Evolutionary conservation across 2,113 vertebrate genomes (phyloP).

Genomic region (Hemichromis elongatus): DNA sequence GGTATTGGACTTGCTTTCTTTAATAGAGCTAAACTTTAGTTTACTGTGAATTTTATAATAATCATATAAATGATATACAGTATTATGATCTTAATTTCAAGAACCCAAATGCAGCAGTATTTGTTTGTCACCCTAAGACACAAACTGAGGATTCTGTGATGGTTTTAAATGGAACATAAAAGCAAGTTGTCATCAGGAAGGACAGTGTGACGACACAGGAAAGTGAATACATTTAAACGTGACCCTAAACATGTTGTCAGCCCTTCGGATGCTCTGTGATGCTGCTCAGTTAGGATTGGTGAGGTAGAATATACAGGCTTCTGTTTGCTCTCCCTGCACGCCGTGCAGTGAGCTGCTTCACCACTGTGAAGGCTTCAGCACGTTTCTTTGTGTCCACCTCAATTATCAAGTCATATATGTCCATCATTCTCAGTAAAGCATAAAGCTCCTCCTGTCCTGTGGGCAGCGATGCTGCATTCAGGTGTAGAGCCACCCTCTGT

Average conservation of each 20-base stretch:
- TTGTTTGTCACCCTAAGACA: constrained; percentile 16
- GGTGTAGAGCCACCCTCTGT: constrained; percentile 75
- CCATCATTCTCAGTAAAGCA: constrained; percentile 21
- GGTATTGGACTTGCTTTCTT: not conserved
- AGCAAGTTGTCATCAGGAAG: not conserved
- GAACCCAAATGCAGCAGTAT: constrained; percentile 68
- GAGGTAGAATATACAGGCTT: constrained; percentile 64
- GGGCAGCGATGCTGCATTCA: constrained; percentile 36
- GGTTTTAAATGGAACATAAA: not conserved
- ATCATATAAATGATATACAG: constrained; percentile 69
- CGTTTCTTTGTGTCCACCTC: constrained; percentile 1
- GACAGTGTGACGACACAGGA: not conserved
- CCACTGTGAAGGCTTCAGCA: rapidly evolving
- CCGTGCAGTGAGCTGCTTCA: not conserved
- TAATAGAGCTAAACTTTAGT: not conserved
- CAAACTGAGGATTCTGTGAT: not conserved
- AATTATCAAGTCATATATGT: constrained; percentile 63
- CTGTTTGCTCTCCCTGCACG: constrained; percentile 16
- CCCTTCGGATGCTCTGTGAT: not conserved
- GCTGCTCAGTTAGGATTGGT: not conserved
- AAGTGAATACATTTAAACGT: not conserved
- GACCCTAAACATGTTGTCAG: not conserved
- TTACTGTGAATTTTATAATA: constrained; percentile 53
- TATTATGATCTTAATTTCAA: constrained; percentile 57
- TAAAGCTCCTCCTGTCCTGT: constrained; percentile 2